Conservation (phyloP, 2,888 invertebrate species). For the Agriopis marginaria region DNA sequence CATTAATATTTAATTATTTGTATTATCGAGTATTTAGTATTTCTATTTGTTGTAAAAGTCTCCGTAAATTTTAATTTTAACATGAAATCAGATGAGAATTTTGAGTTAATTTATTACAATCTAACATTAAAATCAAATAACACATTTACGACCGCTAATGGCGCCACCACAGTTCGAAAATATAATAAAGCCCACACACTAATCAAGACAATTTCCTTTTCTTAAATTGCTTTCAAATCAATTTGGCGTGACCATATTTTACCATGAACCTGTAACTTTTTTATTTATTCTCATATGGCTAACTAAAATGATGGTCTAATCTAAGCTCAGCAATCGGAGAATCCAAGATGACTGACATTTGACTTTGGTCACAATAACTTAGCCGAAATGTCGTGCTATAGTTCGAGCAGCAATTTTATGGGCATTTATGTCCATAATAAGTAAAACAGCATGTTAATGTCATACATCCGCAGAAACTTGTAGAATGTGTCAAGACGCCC, state of each 20-base stretch:
- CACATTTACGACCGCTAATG: slow-evolving; percentile 17
- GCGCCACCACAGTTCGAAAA: slow-evolving; percentile 16
- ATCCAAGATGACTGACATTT: slow-evolving; percentile 42
- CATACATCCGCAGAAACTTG: slow-evolving; percentile 54
- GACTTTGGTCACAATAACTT: slow-evolving; percentile 41
- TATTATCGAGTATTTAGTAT: neutral
- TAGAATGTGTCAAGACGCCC: slow-evolving; percentile 58
- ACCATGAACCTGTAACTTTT: neutral
- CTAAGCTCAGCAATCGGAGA: slow-evolving; percentile 11
- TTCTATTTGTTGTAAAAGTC: neutral
- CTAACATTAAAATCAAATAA: slow-evolving; percentile 7
- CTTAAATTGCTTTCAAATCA: slow-evolving; percentile 17
- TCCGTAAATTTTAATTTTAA: neutral
- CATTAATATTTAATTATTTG: too few relatives aligned
- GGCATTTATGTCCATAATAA: slow-evolving; percentile 48
- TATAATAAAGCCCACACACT: slow-evolving; percentile 27
- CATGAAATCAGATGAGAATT: neutral
- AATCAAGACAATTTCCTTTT: slow-evolving; percentile 24
- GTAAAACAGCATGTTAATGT: slow-evolving; percentile 49
- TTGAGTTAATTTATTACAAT: neutral
- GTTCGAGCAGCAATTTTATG: slow-evolving; percentile 36
- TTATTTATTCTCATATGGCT: slow-evolving; percentile 8
- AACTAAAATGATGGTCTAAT: neutral
- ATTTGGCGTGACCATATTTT: slow-evolving; percentile 25
- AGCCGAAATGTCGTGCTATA: slow-evolving; percentile 32